A percentile compares a stretch with the other conserved stretches of the same genome.
phyloP scores from a whole-genome alignment of 2,888 invertebrate species.

The Ptilodon capucinus region DNA sequence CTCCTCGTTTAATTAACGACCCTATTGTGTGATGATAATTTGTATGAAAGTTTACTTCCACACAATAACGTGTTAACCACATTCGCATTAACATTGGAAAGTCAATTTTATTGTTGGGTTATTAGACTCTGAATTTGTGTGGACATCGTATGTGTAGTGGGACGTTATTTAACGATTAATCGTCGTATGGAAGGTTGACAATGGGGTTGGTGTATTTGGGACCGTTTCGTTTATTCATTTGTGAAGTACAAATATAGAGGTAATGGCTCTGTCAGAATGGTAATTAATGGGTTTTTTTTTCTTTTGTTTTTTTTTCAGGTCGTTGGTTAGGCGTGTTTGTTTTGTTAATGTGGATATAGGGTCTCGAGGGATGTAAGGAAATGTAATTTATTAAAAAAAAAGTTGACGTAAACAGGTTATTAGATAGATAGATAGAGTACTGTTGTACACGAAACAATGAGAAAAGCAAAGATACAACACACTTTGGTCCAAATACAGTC shows the following conservation, averaged over 20 bases:
- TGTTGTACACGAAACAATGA: too few relatives aligned
- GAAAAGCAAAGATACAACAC: too few relatives aligned
- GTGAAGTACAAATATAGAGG: slow-evolving; percentile 2
- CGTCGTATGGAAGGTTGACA: neutral
- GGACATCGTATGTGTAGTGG: neutral
- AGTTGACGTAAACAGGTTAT: too few relatives aligned
- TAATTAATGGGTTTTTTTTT: slow-evolving; percentile 30
- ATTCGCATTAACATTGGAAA: neutral
- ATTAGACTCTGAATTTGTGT: neutral
- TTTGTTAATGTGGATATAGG: too few relatives aligned
- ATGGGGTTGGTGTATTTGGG: neutral
- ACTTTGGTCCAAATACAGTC: too few relatives aligned
- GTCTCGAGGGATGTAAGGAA: neutral
- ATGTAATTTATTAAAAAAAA: neutral
- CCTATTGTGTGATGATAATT: slow-evolving; percentile 33
- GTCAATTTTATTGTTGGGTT: neutral
- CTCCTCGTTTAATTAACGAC: slow-evolving; percentile 26
- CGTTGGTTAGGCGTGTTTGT: neutral
- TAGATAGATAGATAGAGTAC: too few relatives aligned
- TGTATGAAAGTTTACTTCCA: slow-evolving; percentile 10
- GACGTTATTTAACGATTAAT: neutral
- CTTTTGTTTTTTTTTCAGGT: slow-evolving; percentile 10
- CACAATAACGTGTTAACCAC: neutral
- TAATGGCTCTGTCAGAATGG: slow-evolving; percentile 27
- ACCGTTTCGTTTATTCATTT: slow-evolving; percentile 1